phyloP scores from a whole-genome alignment of 2,113 vertebrate genomes.

The Mesembrinibis cayennensis region DNA sequence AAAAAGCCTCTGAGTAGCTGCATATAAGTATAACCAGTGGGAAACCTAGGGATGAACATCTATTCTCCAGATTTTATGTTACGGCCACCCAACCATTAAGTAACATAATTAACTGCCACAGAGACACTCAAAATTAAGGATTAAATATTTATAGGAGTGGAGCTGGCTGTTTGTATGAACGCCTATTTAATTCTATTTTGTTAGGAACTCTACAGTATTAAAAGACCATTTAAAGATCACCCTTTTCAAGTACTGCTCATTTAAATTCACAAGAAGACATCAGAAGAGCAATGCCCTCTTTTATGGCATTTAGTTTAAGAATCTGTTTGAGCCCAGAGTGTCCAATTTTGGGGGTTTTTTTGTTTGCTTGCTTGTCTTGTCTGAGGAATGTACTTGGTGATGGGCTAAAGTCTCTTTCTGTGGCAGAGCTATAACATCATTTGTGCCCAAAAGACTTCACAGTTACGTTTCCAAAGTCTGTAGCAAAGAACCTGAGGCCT shows the following conservation, averaged over 20 bases:
- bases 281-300: not conserved
- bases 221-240: not conserved
- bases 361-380: not conserved
- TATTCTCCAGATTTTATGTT: not conserved
- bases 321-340: not conserved
- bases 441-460: not conserved
- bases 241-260: not conserved
- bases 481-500: not conserved
- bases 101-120: not conserved
- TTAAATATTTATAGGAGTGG: not conserved
- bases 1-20: not conserved
- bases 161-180: not conserved
- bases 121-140: not conserved
- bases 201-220: not conserved
- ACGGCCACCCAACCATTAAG: rapidly evolving
- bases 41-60: not conserved
- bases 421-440: not conserved
- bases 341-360: not conserved
- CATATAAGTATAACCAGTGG: not conserved
- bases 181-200: not conserved
- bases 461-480: not conserved
- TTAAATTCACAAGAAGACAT: not conserved
- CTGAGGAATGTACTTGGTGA: not conserved
- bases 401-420: not conserved
- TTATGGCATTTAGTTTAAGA: not conserved